These are phyloP conservation scores for Coregonus suidteri DNA, from an alignment of 2,797 vertebrate genomes.

Conservation along the genomic window DNA sequence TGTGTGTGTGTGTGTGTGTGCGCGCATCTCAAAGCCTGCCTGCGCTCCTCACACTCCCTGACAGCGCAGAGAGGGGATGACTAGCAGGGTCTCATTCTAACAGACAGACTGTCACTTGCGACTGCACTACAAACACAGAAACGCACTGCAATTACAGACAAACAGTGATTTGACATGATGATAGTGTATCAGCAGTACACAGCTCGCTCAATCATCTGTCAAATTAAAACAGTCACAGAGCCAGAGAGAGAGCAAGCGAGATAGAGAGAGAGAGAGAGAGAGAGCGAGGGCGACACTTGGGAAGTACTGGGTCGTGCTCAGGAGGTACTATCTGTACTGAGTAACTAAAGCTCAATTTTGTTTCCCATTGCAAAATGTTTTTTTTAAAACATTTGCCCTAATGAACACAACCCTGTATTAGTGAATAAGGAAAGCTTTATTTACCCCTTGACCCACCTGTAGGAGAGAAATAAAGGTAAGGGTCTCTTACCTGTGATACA, in stretches of 20 bases:
- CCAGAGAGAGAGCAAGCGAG: too few species aligned
- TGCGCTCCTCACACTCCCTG: slow-evolving; percentile 44
- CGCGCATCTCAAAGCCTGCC: slow-evolving; percentile 17
- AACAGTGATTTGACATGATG: slow-evolving; percentile 41
- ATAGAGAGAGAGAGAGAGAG: too few species aligned
- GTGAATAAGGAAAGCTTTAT: background rate
- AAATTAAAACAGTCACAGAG: slow-evolving; percentile 19
- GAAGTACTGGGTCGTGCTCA: too few species aligned
- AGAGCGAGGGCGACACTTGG: too few species aligned
- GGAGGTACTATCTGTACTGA: too few species aligned
- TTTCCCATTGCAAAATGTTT: too few species aligned
- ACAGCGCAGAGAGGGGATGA: slow-evolving; percentile 54
- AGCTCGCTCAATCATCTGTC: slow-evolving; percentile 29
- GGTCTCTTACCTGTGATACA: slow-evolving; percentile 93
- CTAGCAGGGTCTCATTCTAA: slow-evolving; percentile 50
- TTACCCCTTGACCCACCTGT: background rate
- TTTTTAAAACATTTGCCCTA: too few species aligned
- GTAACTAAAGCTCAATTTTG: too few species aligned
- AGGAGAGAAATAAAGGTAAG: background rate
- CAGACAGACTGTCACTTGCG: slow-evolving; percentile 39
- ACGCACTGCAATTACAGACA: slow-evolving; percentile 46
- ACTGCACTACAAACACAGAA: slow-evolving; percentile 30
- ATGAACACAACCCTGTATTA: background rate
- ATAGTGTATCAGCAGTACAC: slow-evolving; percentile 18
- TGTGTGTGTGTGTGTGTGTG: too few species aligned